Conservation (phyloP, 2,888 invertebrate species). For the Helobdella robusta region DNA sequence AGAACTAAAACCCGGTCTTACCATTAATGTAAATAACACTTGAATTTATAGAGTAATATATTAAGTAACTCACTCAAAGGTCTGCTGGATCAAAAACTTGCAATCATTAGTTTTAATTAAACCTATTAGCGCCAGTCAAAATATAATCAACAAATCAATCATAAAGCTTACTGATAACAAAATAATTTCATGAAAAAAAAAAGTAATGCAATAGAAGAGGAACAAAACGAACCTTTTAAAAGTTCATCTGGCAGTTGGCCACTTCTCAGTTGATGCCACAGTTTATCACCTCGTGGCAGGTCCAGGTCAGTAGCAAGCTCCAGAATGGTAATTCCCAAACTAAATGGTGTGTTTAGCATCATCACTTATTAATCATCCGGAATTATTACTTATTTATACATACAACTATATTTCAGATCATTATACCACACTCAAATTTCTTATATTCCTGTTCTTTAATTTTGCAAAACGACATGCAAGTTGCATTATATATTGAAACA, state of each 20-base stretch:
- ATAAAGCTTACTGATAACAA: neutral
- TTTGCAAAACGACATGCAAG: neutral
- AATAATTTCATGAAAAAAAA: neutral
- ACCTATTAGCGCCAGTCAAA: neutral
- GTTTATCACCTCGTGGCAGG: slow-evolving; percentile 60
- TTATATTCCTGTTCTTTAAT: neutral
- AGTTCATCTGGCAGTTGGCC: slow-evolving; percentile 42
- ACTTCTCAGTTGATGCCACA: slow-evolving; percentile 61
- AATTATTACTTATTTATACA: no score
- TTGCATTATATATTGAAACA: no score
- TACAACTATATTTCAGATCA: neutral
- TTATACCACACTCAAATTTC: neutral
- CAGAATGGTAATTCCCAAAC: slow-evolving; percentile 63
- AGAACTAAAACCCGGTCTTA: neutral
- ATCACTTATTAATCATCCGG: no score
- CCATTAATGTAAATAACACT: neutral
- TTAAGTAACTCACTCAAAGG: no score
- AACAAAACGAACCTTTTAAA: slow-evolving; percentile 29
- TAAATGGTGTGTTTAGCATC: slow-evolving; percentile 34
- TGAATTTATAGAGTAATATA: neutral
- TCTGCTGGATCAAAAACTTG: no score
- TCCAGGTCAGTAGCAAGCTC: slow-evolving; percentile 64
- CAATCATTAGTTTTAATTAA: no score
- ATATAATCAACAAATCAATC: neutral
- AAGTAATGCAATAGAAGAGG: no score